A percentile compares a stretch with the other conserved stretches of the same genome.
phyloP scores from a whole-genome alignment of 2,888 invertebrate species.

The Eristalis tenax region DNA sequence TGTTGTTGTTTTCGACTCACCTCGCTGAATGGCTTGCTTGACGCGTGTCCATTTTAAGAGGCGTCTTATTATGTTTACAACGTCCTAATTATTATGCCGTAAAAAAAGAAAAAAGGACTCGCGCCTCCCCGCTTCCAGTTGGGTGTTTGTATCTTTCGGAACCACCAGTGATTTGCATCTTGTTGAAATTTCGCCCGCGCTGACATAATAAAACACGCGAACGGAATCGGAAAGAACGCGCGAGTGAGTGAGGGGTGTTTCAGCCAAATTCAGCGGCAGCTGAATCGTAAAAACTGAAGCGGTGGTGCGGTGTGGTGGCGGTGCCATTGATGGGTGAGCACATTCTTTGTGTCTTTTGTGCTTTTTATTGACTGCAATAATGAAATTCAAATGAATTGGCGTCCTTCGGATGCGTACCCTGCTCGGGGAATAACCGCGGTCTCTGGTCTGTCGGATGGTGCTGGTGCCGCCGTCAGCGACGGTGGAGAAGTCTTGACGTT shows the following conservation, averaged over 20 bases:
- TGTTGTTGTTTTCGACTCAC: neutral
- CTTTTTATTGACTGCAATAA: constrained; percentile 11
- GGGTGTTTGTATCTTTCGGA: neutral
- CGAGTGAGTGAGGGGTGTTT: neutral
- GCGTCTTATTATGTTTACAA: constrained; percentile 50
- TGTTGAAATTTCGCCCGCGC: constrained; percentile 3
- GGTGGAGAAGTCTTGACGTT: neutral
- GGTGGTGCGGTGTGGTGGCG: neutral
- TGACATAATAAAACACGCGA: constrained; percentile 4
- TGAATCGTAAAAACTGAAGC: neutral
- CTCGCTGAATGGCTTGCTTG: neutral
- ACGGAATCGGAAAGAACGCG: neutral
- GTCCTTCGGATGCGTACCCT: constrained; percentile 11
- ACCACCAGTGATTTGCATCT: constrained; percentile 17
- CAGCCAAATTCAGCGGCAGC: neutral
- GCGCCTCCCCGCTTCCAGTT: neutral
- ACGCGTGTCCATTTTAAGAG: neutral
- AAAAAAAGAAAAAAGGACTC: neutral
- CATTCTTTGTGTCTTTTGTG: neutral
- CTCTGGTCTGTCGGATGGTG: neutral
- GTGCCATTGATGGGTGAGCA: neutral
- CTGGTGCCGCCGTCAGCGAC: neutral
- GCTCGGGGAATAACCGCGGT: neutral
- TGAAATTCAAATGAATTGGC: constrained; percentile 47
- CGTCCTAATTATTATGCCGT: constrained; percentile 62